phyloP scores from a whole-genome alignment of 2,888 invertebrate species.

The Zygothrica quintamaculata region DNA sequence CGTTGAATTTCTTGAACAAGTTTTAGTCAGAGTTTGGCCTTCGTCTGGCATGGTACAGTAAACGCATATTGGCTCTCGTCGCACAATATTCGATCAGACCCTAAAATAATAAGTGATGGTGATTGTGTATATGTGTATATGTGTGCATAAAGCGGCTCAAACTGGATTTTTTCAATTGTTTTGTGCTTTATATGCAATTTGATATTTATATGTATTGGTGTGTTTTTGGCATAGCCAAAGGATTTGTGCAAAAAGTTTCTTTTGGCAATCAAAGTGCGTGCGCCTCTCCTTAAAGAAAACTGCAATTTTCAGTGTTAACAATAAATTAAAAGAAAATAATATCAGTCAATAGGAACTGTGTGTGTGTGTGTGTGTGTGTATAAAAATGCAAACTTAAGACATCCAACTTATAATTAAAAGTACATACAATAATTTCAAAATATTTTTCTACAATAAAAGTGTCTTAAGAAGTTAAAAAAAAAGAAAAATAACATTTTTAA shows the following conservation, averaged over 20 bases:
- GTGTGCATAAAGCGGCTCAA: conserved; percentile 35
- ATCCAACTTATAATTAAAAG: background rate
- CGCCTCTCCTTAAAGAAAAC: conserved; percentile 18
- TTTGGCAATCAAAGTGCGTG: conserved; percentile 48
- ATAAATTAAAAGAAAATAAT: background rate
- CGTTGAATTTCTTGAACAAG: conserved; percentile 81
- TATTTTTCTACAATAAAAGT: background rate
- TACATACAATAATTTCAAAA: background rate
- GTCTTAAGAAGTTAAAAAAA: conserved; percentile 3
- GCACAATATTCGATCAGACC: conserved; percentile 43
- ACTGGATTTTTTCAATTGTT: conserved; percentile 74
- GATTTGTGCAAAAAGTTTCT: conserved; percentile 50
- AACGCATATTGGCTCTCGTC: conserved; percentile 61
- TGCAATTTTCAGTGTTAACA: conserved; percentile 5
- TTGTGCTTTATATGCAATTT: conserved; percentile 35
- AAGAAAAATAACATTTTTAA: background rate
- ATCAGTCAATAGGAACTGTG: background rate
- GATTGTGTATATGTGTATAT: conserved; percentile 40
- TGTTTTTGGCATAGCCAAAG: conserved; percentile 41
- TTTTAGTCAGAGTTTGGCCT: conserved; percentile 85
- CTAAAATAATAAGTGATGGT: conserved; percentile 45
- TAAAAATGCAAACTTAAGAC: conserved; percentile 3
- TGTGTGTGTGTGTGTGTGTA: too few relatives aligned
- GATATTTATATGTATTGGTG: conserved; percentile 45
- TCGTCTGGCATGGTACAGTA: conserved; percentile 84